Evolutionary conservation across 2,113 vertebrate genomes (phyloP).

Genomic region (Suricata suricatta): DNA sequence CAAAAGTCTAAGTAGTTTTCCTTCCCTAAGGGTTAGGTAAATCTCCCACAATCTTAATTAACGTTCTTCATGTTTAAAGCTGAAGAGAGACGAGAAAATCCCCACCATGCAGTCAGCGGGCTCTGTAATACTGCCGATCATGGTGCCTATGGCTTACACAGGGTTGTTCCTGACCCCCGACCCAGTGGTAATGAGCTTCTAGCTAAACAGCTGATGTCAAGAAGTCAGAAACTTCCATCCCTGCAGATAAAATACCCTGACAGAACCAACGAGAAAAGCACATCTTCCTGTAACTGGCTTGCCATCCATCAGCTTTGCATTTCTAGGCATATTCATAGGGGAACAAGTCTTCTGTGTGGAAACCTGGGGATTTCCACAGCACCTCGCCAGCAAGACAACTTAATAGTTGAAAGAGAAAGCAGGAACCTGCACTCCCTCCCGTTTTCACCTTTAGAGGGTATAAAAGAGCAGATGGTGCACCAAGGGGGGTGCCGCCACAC

Average conservation of each 20-base stretch:
- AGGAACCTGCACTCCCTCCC: neutral
- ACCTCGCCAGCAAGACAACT: neutral
- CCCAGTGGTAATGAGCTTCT: constrained; percentile 16
- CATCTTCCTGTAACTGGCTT: neutral
- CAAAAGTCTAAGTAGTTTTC: constrained; percentile 42
- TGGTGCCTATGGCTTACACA: neutral
- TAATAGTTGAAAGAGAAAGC: neutral
- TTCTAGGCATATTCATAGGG: neutral
- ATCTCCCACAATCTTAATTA: constrained; percentile 44
- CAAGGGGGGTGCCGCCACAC: neutral
- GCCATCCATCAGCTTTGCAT: neutral
- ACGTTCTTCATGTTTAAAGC: constrained; percentile 40
- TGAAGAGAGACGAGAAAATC: neutral
- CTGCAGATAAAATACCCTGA: neutral
- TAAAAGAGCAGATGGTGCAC: neutral
- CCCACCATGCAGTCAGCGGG: neutral
- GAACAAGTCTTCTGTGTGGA: neutral
- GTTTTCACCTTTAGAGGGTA: neutral
- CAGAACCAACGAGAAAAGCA: neutral
- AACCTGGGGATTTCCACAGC: neutral
- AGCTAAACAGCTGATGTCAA: neutral
- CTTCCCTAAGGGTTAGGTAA: constrained; percentile 35
- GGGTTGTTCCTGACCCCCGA: neutral
- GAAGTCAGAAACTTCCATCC: neutral
- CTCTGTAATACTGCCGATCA: neutral